Percentiles rank a stretch among this genome's conserved stretches.
These are phyloP conservation scores for Heloderma charlesbogerti DNA, from an alignment of 2,113 vertebrate species.

Conservation along the genomic window DNA sequence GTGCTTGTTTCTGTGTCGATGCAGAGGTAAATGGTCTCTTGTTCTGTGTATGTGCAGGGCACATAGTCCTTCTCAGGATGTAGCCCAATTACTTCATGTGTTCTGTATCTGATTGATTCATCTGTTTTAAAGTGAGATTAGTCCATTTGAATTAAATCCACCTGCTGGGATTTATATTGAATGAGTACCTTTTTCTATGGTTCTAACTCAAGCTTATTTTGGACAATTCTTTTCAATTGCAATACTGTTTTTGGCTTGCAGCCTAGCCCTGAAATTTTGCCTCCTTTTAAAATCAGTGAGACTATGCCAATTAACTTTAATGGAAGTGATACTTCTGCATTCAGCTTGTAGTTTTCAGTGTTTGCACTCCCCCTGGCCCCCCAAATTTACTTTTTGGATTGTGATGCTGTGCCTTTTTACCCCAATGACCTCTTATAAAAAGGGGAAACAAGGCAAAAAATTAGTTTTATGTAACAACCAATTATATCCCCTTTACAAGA, in stretches of 20 bases:
- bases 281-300: constrained; percentile 1
- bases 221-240: not conserved
- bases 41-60: not conserved
- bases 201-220: not conserved
- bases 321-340: not conserved
- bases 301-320: not conserved
- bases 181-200: not conserved
- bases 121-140: constrained; percentile 18
- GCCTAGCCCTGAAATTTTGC: not conserved
- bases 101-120: constrained; percentile 6
- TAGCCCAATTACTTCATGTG: constrained; percentile 14
- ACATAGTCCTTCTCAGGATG: not conserved
- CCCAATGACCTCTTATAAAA: not conserved
- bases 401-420: not conserved
- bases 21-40: not conserved
- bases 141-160: constrained; percentile 6
- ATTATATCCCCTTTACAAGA: not conserved
- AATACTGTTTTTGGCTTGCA: not conserved
- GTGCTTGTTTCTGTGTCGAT: not conserved
- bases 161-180: constrained; percentile 13
- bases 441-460: not conserved
- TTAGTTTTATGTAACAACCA: not conserved
- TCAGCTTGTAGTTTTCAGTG: not conserved
- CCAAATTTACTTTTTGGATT: not conserved
- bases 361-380: not conserved